phyloP scores from a whole-genome alignment of 2,113 vertebrate genomes.

The Lepisosteus osseus region DNA sequence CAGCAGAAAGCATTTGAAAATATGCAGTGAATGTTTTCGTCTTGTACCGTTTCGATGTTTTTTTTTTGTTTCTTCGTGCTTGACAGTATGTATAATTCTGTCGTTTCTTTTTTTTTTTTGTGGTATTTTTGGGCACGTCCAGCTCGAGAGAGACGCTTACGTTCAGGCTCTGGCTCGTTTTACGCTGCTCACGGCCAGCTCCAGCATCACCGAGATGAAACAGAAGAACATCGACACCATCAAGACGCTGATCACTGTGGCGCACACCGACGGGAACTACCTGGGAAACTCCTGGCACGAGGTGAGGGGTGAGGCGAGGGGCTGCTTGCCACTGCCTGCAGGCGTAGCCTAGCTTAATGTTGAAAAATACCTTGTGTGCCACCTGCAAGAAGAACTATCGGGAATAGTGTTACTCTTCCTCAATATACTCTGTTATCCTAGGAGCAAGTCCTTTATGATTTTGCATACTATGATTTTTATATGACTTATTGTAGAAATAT shows the following conservation, averaged over 20 bases:
- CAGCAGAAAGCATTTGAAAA: too few relatives aligned
- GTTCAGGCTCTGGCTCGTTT: slow-evolving; percentile 93
- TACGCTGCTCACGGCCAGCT: slow-evolving; percentile 91
- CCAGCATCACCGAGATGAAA: slow-evolving; percentile 98
- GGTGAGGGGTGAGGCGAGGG: slow-evolving; percentile 51
- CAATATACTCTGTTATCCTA: too few relatives aligned
- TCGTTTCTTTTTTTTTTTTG: slow-evolving; percentile 3
- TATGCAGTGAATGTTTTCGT: not conserved
- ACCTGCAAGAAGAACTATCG: too few relatives aligned
- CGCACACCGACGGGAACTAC: slow-evolving; percentile 96
- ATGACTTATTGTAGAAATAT: too few relatives aligned
- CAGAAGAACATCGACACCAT: slow-evolving; percentile 99
- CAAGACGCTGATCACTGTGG: slow-evolving; percentile 95
- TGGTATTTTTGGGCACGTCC: not conserved
- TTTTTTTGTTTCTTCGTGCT: not conserved
- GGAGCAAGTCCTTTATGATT: too few relatives aligned
- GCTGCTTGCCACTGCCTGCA: too few relatives aligned
- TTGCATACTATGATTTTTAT: too few relatives aligned
- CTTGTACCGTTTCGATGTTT: not conserved
- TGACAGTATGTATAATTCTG: too few relatives aligned
- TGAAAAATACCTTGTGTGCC: too few relatives aligned
- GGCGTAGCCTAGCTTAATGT: too few relatives aligned
- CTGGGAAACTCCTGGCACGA: slow-evolving; percentile 96
- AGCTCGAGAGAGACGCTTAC: slow-evolving; percentile 94
- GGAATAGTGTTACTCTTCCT: too few relatives aligned